Conservation (phyloP, 2,888 invertebrate genomes). For the Andrena flavipes region DNA sequence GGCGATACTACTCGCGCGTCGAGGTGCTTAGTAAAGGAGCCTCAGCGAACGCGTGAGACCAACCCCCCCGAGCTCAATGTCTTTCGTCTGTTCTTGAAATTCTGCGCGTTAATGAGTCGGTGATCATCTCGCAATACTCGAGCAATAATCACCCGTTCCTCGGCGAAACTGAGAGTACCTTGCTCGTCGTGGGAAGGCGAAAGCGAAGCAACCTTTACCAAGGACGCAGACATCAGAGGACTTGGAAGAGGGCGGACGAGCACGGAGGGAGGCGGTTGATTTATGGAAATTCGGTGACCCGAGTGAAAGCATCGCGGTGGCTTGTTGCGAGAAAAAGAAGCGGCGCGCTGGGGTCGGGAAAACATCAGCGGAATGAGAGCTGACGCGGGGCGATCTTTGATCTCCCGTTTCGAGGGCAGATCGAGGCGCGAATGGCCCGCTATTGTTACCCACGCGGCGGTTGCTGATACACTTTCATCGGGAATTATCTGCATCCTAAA, state of each 20-base stretch:
- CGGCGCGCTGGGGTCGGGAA: constrained; percentile 44
- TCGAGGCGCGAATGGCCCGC: constrained; percentile 57
- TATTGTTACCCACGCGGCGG: constrained; percentile 55
- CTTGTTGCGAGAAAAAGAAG: constrained; percentile 50
- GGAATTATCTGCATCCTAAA: constrained; percentile 66
- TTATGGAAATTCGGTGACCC: constrained; percentile 71
- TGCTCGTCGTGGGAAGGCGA: background rate
- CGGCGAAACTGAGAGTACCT: background rate
- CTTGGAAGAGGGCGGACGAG: constrained; percentile 13
- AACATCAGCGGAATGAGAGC: constrained; percentile 55
- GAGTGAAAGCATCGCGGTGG: constrained; percentile 58
- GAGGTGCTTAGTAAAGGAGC: background rate
- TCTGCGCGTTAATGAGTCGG: background rate
- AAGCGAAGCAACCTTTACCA: constrained; percentile 12
- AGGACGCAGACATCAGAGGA: constrained; percentile 25
- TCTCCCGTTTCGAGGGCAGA: constrained; percentile 56
- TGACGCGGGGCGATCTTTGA: constrained; percentile 64
- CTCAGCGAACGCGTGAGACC: background rate
- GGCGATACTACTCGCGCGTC: background rate
- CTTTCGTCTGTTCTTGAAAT: background rate
- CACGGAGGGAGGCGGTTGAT: constrained; percentile 54
- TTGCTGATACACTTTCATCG: constrained; percentile 52
- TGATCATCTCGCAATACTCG: background rate
- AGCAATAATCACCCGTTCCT: constrained; percentile 1
- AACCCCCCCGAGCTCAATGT: background rate